These are phyloP conservation scores for Agapostemon virescens DNA, from an alignment of 2,888 invertebrate species.

Conservation along the genomic window DNA sequence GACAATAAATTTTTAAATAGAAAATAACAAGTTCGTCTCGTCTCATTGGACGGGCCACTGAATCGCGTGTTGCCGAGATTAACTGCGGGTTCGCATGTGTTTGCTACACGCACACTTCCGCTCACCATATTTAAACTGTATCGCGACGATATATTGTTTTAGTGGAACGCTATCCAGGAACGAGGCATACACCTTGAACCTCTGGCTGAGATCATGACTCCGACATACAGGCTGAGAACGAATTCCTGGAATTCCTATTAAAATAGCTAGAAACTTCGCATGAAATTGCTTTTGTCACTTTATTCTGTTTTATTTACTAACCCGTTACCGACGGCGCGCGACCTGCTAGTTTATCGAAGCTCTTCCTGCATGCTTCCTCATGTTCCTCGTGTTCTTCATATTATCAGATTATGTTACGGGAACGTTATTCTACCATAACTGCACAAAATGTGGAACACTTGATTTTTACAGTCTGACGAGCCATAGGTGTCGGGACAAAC, in stretches of 20 bases:
- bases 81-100: conserved; percentile 43
- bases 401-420: background rate
- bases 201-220: conserved; percentile 28
- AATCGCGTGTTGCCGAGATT: conserved; percentile 40
- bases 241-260: conserved; percentile 57
- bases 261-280: conserved; percentile 53
- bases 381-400: background rate
- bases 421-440: background rate
- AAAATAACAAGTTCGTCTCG: conserved; percentile 37
- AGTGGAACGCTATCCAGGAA: conserved; percentile 17
- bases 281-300: conserved; percentile 57
- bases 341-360: conserved; percentile 12
- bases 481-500: too few species aligned
- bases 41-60: background rate
- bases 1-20: conserved; percentile 34
- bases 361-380: background rate
- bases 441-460: background rate
- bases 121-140: conserved; percentile 47
- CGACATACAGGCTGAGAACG: conserved; percentile 27
- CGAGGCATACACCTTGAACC: conserved; percentile 41
- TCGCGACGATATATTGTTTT: conserved; percentile 53
- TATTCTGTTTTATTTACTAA: conserved; percentile 34
- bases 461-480: background rate
- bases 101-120: conserved; percentile 17
- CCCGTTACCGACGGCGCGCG: background rate